Evolutionary conservation across 2,888 invertebrate species (phyloP).

Genomic region (Torymus aiolomorphi): DNA sequence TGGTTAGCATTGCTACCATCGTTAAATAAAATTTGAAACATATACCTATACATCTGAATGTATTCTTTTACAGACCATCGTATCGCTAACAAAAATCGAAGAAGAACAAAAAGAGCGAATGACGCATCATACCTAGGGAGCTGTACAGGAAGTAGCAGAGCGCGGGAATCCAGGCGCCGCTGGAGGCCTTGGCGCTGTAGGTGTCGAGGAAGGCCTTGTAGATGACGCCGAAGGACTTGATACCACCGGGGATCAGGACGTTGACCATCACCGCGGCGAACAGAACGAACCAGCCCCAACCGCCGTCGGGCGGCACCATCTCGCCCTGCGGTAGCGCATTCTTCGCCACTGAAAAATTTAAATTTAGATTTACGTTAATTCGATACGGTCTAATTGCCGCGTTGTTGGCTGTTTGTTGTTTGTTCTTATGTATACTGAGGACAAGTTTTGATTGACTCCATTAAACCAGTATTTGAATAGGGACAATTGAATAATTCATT

Average conservation of each 20-base stretch:
- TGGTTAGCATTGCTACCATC: too few species aligned
- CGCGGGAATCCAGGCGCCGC: constrained; percentile 90
- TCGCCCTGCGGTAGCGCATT: constrained; percentile 78
- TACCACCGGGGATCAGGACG: constrained; percentile 89
- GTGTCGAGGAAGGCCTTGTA: constrained; percentile 89
- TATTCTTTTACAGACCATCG: too few species aligned
- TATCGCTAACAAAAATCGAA: neutral
- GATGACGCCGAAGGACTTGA: constrained; percentile 91
- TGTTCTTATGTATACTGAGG: too few species aligned
- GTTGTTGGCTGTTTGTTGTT: too few species aligned
- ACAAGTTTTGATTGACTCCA: too few species aligned
- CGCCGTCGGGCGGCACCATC: constrained; percentile 89
- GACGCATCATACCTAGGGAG: constrained; percentile 83
- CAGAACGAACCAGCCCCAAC: constrained; percentile 90
- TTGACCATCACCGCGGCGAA: constrained; percentile 86
- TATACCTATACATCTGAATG: too few species aligned
- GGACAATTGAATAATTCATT: too few species aligned
- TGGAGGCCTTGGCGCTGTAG: constrained; percentile 84
- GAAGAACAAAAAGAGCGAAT: neutral
- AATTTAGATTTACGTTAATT: neutral
- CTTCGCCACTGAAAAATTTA: constrained; percentile 60
- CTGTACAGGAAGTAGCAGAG: constrained; percentile 92
- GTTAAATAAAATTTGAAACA: too few species aligned
- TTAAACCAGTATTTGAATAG: too few species aligned
- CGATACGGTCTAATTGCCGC: too few species aligned